Conservation (phyloP, 1,140 invertebrate species). For the Macrotrachela quadricornifera region DNA sequence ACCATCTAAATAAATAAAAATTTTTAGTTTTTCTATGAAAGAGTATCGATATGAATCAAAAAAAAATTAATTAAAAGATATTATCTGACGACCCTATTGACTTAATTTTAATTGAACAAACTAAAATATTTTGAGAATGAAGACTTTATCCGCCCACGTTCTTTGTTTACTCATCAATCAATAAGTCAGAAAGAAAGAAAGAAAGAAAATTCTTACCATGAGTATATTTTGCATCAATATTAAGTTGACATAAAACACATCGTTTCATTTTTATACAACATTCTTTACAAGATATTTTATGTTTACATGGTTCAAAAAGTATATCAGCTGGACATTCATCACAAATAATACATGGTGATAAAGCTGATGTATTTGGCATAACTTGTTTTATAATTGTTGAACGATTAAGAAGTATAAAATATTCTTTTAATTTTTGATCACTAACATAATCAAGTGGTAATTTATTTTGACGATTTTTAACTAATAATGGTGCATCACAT, state of each 20-base stretch:
- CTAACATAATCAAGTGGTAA: constrained; percentile 4
- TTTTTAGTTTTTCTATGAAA: background rate
- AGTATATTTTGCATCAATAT: constrained; percentile 35
- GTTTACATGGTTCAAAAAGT: constrained; percentile 48
- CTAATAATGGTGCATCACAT: background rate
- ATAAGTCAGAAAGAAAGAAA: constrained; percentile 1
- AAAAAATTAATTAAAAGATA: too few species aligned
- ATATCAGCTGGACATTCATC: constrained; percentile 42
- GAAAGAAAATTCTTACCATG: constrained; percentile 12
- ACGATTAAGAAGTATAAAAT: too few species aligned
- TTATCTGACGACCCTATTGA: too few species aligned
- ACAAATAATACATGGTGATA: constrained; percentile 47
- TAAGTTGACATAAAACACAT: constrained; percentile 44
- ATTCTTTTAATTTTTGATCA: background rate
- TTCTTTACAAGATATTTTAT: constrained; percentile 50
- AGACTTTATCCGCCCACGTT: too few species aligned
- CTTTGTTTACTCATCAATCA: too few species aligned
- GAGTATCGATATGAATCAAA: too few species aligned
- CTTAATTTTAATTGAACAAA: too few species aligned
- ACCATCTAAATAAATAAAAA: constrained; percentile 10
- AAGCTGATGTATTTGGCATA: constrained; percentile 10
- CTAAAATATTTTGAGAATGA: too few species aligned
- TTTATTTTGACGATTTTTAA: constrained; percentile 6
- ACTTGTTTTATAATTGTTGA: background rate
- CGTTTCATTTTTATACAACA: constrained; percentile 56